Evolutionary conservation across 2,888 invertebrate species (phyloP).

Genomic region (Drosophila siamana): DNA sequence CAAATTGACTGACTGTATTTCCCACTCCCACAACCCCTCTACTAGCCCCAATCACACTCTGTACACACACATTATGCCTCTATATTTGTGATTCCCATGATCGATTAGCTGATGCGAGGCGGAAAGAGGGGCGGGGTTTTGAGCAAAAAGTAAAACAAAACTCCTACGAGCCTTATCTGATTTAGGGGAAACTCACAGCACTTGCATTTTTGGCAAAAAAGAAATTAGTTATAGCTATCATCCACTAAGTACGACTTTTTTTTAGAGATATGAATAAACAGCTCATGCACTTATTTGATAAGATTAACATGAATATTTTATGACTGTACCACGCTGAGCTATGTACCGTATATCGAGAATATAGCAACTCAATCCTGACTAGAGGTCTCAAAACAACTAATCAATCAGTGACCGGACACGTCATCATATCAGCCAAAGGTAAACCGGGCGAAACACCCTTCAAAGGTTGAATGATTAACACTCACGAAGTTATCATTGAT

Average conservation of each 20-base stretch:
- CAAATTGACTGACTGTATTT: conserved; percentile 27
- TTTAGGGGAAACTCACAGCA: conserved; percentile 29
- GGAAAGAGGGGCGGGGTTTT: not conserved
- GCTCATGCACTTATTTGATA: conserved; percentile 57
- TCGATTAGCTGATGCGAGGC: conserved; percentile 19
- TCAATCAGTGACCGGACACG: conserved; percentile 26
- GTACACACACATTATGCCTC: conserved; percentile 33
- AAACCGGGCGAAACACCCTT: not conserved
- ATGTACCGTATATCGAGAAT: conserved; percentile 5
- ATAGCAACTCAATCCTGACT: conserved; percentile 30
- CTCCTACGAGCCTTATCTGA: conserved; percentile 49
- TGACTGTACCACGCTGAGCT: conserved; percentile 30
- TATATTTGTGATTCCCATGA: conserved; percentile 23
- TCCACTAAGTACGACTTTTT: conserved; percentile 14
- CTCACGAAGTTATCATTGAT: conserved; percentile 15
- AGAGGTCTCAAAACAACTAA: conserved; percentile 15
- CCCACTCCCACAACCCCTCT: not conserved
- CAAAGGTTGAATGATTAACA: conserved; percentile 37
- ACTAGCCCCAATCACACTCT: not conserved
- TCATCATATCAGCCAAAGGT: conserved; percentile 10
- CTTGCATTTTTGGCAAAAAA: conserved; percentile 60
- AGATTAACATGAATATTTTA: conserved; percentile 57
- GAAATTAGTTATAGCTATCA: conserved; percentile 43
- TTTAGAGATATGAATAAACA: conserved; percentile 41
- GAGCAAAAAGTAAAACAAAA: not conserved